A percentile compares a stretch with the other conserved stretches of the same genome.
phyloP scores from a whole-genome alignment of 2,888 invertebrate genomes.

The Caenorhabditis macrosperma region DNA sequence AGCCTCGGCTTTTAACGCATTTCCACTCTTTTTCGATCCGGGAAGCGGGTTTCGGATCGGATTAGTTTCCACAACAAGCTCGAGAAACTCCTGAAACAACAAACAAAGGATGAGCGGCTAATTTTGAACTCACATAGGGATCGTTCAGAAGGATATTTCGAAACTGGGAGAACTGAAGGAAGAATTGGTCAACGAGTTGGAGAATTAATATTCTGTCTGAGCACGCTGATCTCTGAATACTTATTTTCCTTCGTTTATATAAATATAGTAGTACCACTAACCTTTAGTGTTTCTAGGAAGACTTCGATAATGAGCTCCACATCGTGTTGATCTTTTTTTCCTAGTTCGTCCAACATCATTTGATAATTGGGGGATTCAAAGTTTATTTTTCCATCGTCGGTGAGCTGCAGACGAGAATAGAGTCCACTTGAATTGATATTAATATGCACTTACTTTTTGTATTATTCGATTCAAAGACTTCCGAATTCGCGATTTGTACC shows the following conservation, averaged over 20 bases:
- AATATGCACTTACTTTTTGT: slow-evolving; percentile 18
- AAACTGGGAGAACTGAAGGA: slow-evolving; percentile 67
- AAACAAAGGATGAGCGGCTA: neutral
- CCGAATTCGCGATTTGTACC: slow-evolving; percentile 6
- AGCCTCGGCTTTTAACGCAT: slow-evolving; percentile 67
- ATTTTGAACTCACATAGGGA: slow-evolving; percentile 58
- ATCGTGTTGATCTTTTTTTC: slow-evolving; percentile 16
- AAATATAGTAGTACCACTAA: neutral
- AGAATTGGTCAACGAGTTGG: slow-evolving; percentile 72
- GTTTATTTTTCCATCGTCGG: slow-evolving; percentile 35
- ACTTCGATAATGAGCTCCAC: slow-evolving; percentile 4
- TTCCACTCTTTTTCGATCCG: slow-evolving; percentile 63
- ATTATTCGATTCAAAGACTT: slow-evolving; percentile 30
- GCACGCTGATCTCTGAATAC: slow-evolving; percentile 52
- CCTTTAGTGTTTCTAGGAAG: slow-evolving; percentile 28
- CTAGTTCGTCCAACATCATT: slow-evolving; percentile 13
- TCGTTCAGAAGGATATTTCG: slow-evolving; percentile 65
- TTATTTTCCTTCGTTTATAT: neutral
- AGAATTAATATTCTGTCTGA: slow-evolving; percentile 64
- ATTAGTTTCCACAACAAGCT: slow-evolving; percentile 71
- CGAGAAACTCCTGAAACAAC: slow-evolving; percentile 63
- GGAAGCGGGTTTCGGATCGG: slow-evolving; percentile 72
- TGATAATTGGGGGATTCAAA: slow-evolving; percentile 29
- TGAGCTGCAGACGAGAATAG: slow-evolving; percentile 15
- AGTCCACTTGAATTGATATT: neutral